Evolutionary conservation across 2,888 invertebrate genomes (phyloP), one percentile per base, ranked within the genome.

Genomic region (Phengaris arion): DNA sequence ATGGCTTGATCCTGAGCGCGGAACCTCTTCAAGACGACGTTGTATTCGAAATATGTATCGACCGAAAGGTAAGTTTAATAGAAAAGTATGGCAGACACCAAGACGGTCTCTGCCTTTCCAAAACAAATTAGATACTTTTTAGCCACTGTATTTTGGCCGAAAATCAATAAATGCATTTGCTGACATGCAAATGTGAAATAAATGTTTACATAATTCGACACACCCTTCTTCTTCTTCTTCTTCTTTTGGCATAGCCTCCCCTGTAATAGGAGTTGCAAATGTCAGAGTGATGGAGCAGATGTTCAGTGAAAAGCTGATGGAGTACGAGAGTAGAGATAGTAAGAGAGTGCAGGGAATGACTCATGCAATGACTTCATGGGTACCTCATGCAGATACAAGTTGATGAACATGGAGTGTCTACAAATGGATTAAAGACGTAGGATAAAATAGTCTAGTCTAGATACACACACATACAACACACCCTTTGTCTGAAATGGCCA

Each of bases 41-140:
- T 79, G 90, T 97, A 76, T 98, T 98, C 87, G 97, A 98, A 94
- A 96, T 98, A 79, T 95, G 96, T 83, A 96, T 98, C 84, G 98
- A 98, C 86, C 96, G 96, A 92, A 98, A 98, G 96, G 98, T 98
- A 91, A 84, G 88, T 77, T 54, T 45, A 57, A 9, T 55, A 46
- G 3, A 5, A 68, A 64, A 35, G n/a, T 13, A 55, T 75, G 6
- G 59, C 22, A 52, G 22, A 69, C 9, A n/a, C 72, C 15, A n/a
- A 46, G 57, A 13, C 8, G 45, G 7, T 68, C 45, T 68, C 35
- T 45, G 35, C 35, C n/a, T 68, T 8, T 69, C 48, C 48, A 51
- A 12, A 45, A 46, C 13, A 48, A 45, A 45, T 52, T 75, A n/a
- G 52, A 64, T 45, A 35, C 45, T 35, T 45, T 35, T 12, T 45